Percentiles rank a stretch among this genome's conserved stretches.
These are phyloP conservation scores for Python bivittatus DNA, from an alignment of 2,113 vertebrate genomes.

Conservation along the genomic window DNA sequence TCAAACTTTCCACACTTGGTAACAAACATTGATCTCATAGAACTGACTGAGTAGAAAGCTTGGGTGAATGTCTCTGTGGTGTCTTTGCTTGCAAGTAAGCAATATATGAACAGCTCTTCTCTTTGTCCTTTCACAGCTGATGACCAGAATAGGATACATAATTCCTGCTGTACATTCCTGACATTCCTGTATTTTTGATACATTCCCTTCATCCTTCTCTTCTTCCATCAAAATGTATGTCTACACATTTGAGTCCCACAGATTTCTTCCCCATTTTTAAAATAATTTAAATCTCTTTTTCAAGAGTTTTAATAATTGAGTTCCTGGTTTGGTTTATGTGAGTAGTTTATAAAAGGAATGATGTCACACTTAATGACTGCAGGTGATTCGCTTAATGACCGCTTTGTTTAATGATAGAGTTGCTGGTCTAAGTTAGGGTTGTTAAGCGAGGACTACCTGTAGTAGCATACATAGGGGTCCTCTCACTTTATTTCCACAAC, in stretches of 20 bases:
- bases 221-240: conserved; percentile 5
- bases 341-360: background rate
- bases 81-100: background rate
- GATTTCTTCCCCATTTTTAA: background rate
- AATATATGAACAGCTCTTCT: conserved; percentile 15
- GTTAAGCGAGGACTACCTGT: background rate
- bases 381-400: background rate
- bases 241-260: background rate
- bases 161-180: conserved; percentile 13
- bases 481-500: background rate
- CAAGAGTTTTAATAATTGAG: background rate
- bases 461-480: background rate
- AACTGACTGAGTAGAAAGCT: background rate
- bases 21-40: background rate
- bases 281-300: background rate
- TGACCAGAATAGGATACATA: background rate
- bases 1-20: background rate
- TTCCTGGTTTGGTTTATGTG: conserved; percentile 2
- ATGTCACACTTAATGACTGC: background rate
- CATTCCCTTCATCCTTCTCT: conserved; percentile 16
- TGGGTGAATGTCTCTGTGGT: background rate
- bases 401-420: background rate
- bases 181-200: background rate
- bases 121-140: background rate
- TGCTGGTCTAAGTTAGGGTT: background rate